Base-by-base conservation (phyloP, 2,888 invertebrate species). In the Rotaria magnacalcarata region DNA sequence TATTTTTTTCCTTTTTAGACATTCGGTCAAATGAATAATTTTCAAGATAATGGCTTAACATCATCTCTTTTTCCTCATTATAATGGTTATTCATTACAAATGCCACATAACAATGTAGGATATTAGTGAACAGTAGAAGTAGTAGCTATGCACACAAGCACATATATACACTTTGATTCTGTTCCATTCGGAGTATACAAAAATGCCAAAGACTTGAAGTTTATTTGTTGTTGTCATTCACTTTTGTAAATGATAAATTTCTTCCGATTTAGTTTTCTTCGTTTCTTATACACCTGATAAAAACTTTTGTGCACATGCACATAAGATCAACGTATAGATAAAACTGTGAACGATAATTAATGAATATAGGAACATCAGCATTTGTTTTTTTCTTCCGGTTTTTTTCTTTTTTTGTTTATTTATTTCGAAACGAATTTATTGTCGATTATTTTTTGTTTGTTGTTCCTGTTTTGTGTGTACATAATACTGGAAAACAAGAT, bases 61-160 rank as follows among this genome's bases (percentile, higher is more conserved):
- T 11, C 47, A 7, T 47, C 80, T 43, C 47, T 80, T 24, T 80
- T 80, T 80, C 47, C 47, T 47, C 80, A 80, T 47, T 80, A 80
- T 47, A 80, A 80, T 80, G 47, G 47, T 80, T 80, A 80, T 80
- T n/a, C 80, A n/a, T 80, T 80, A 47, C 80, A 2, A 80, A 80
- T 80, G 80, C 47, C 80, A 47, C 80, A 80, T 80, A 80, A 80
- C 24, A 80, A 80, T 80, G 80, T 80, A 80, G 80, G 80, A 80
- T 80, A 67, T 67, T 34, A 67, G 34, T 41, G 67, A 67, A 67
- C 34, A 67, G 67, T 67, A 67, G 34, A 34, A 67, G 16, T 67
- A 67, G 34, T 34, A 34, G 34, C 34, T 34, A 34, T 34, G 24
- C 8, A 67, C 0, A 67, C 6, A 67, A 16, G 24, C 67, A 67